A percentile compares a stretch with the other conserved stretches of the same genome.
Evolutionary conservation across 2,113 vertebrate genomes (phyloP).

Genomic region (Tringa solitaria): DNA sequence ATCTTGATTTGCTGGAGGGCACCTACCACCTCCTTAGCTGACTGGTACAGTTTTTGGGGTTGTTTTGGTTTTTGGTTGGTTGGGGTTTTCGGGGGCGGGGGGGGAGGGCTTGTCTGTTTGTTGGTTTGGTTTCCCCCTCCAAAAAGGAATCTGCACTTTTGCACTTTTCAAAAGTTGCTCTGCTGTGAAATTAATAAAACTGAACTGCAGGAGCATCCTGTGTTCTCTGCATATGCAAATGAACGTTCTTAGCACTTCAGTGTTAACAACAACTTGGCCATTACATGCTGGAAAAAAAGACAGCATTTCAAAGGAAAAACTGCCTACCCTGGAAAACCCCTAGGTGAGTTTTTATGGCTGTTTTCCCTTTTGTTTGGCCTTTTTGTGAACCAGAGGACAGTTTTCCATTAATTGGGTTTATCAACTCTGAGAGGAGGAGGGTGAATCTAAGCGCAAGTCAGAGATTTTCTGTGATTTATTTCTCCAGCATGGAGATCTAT

Average conservation of each 20-base stretch:
- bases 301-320: conserved; percentile 12
- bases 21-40: not conserved
- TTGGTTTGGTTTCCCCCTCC: not conserved
- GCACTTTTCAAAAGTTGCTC: not conserved
- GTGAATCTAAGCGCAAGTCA: not conserved
- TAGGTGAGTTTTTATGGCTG: not conserved
- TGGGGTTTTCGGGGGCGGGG: too few species aligned
- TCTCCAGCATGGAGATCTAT: not conserved
- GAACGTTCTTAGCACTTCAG: not conserved
- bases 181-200: not conserved
- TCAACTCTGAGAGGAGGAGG: not conserved
- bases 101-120: not conserved
- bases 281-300: not conserved
- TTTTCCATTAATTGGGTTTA: not conserved
- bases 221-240: not conserved
- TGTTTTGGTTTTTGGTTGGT: not conserved
- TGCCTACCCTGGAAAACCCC: not conserved
- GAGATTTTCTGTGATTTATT: not conserved
- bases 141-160: not conserved
- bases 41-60: not conserved
- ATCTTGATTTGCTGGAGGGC: not conserved
- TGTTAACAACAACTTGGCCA: not conserved
- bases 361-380: not conserved
- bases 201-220: not conserved
- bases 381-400: not conserved